Evolutionary conservation across 1,140 invertebrate species (phyloP), one percentile per base, ranked within the genome.

Genomic region (Pararge aegeria): DNA sequence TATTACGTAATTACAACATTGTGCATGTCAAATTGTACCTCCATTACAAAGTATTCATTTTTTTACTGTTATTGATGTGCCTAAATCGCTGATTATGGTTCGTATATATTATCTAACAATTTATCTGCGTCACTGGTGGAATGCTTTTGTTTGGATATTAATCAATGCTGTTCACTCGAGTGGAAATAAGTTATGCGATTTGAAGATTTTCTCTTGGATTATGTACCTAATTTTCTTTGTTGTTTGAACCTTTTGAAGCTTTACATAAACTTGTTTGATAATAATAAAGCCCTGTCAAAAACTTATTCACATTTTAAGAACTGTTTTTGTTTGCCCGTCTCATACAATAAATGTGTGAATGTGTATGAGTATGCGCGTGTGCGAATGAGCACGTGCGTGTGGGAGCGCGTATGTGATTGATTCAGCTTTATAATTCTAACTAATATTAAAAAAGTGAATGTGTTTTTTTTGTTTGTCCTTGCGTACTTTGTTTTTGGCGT

Each of bases 81-180:
- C 18, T 44, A 64, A 57, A 60, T 63, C 50, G 12, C 24, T 37
- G 16, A 61, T 55, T 61, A 48, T 50, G 52, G 15, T 49, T 30
- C 49, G 42, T 20, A 46, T 10, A 49, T 65, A 63, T 58, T 60
- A 57, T 49, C 59, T 60, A 49, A 62, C 52, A 55, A 71, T 71
- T 65, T 68, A 55, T 71, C 68, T 63, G 38, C 37, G 74, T 66
- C 74, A 66, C 57, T 34, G 61, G 42, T 50, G 64, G 61, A 59
- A 66, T 70, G 57, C 72, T 77, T 77, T 66, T 73, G 66, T 66
- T 63, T 54, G 48, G 61, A 58, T 70, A 75, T 78, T 75, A 73
- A 75, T 78, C 70, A 70, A 78, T 51, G 59, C 42, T 30, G 29
- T 61, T 60, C 29, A 44, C 38, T 51, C 12, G 60, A 60, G 51